Conservation (phyloP, 1,140 invertebrate species). For the Saccostrea echinata region DNA sequence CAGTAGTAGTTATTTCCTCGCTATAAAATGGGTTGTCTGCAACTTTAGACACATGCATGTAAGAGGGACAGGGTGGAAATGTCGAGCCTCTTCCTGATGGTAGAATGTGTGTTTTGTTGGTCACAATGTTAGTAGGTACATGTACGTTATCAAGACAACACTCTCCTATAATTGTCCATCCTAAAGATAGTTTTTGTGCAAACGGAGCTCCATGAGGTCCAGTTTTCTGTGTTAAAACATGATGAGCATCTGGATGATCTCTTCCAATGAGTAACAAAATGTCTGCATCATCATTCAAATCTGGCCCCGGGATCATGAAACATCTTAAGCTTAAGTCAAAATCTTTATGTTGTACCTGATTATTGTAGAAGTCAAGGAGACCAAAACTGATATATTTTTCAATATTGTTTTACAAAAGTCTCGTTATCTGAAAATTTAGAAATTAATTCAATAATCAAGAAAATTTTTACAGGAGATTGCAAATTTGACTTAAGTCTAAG, state of each 20-base stretch:
- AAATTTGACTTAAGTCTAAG: too few relatives aligned
- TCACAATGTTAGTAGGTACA: not conserved
- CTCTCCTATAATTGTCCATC: constrained; percentile 58
- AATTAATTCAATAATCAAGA: too few relatives aligned
- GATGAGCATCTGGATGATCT: constrained; percentile 41
- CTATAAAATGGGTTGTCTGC: not conserved
- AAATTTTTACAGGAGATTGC: too few relatives aligned
- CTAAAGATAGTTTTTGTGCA: constrained; percentile 55
- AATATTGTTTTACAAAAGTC: too few relatives aligned
- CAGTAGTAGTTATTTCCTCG: not conserved
- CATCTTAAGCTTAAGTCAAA: too few relatives aligned
- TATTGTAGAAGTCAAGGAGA: too few relatives aligned
- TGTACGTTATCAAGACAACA: constrained; percentile 41
- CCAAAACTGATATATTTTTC: too few relatives aligned
- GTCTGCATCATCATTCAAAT: constrained; percentile 38
- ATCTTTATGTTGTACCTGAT: too few relatives aligned
- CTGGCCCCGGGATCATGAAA: too few relatives aligned
- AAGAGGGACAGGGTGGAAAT: not conserved
- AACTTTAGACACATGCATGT: not conserved
- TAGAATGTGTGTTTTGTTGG: not conserved
- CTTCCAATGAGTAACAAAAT: constrained; percentile 53
- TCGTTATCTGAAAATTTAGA: too few relatives aligned
- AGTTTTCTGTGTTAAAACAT: constrained; percentile 52
- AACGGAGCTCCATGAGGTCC: constrained; percentile 19
- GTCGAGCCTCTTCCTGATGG: constrained; percentile 2